These are phyloP conservation scores for Eudasyphora cyanicolor DNA, from an alignment of 2,888 invertebrate species.

Conservation along the genomic window DNA sequence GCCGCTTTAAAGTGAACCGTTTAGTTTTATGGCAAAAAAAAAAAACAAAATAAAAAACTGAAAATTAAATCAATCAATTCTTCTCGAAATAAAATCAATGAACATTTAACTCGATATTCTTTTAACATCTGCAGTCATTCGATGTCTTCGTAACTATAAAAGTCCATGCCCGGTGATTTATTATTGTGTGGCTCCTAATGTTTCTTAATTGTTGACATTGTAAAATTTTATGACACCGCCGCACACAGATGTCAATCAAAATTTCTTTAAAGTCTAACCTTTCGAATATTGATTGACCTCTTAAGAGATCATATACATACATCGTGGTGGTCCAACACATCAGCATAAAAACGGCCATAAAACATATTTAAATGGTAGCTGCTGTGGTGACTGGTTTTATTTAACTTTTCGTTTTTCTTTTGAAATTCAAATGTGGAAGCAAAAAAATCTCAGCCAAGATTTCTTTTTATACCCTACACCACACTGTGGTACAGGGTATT, in stretches of 20 bases:
- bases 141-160: neutral
- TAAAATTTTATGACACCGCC: neutral
- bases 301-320: neutral
- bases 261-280: neutral
- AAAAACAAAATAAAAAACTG: neutral
- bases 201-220: neutral
- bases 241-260: slow-evolving; percentile 10
- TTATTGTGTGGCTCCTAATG: neutral
- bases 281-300: neutral
- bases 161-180: slow-evolving; percentile 9
- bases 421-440: neutral
- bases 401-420: neutral
- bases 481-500: too few species aligned
- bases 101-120: neutral
- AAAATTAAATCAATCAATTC: neutral
- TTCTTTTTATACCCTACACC: too few species aligned
- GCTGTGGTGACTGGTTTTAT: neutral
- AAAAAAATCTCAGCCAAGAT: neutral
- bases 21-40: neutral
- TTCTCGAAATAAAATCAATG: slow-evolving; percentile 6
- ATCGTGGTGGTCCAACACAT: neutral
- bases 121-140: neutral
- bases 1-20: neutral
- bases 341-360: neutral
- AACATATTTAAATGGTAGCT: neutral